A percentile compares a stretch with the other conserved stretches of the same genome.
Evolutionary conservation across 2,888 invertebrate genomes (phyloP).

Genomic region (Rapana venosa): DNA sequence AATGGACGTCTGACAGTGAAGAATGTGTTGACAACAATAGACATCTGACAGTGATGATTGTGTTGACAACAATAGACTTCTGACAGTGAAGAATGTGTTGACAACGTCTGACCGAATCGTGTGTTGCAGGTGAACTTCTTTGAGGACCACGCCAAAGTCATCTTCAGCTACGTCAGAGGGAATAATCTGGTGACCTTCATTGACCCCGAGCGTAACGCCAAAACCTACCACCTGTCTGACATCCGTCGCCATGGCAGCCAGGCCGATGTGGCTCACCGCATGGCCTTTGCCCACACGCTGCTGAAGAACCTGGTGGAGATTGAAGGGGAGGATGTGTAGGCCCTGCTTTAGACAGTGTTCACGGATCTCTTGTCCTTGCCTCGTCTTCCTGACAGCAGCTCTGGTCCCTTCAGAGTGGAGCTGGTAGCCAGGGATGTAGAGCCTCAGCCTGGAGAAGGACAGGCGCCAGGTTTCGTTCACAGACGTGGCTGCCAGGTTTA

Average conservation of each 20-base stretch:
- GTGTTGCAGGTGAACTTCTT: constrained; percentile 78
- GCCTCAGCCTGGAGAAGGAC: no score
- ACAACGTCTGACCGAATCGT: background rate
- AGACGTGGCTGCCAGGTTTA: no score
- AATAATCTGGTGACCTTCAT: constrained; percentile 81
- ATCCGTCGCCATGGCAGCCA: constrained; percentile 79
- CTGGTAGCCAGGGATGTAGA: no score
- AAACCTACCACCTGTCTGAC: constrained; percentile 80
- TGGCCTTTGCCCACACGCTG: constrained; percentile 80
- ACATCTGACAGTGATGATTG: no score
- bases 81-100: no score
- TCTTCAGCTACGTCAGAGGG: constrained; percentile 74
- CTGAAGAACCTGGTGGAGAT: constrained; percentile 81
- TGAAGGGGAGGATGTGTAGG: constrained; percentile 77
- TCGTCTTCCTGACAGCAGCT: background rate
- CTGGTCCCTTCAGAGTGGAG: no score
- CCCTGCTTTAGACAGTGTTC: background rate
- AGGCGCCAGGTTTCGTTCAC: no score
- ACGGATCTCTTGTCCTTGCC: background rate
- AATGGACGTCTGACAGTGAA: no score
- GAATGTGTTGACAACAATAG: no score
- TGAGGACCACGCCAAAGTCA: constrained; percentile 79
- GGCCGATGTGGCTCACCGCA: constrained; percentile 79
- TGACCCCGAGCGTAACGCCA: constrained; percentile 80
- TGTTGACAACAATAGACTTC: no score